These are phyloP conservation scores for Melanophora roralis DNA, from an alignment of 2,888 invertebrate species.

Conservation along the genomic window DNA sequence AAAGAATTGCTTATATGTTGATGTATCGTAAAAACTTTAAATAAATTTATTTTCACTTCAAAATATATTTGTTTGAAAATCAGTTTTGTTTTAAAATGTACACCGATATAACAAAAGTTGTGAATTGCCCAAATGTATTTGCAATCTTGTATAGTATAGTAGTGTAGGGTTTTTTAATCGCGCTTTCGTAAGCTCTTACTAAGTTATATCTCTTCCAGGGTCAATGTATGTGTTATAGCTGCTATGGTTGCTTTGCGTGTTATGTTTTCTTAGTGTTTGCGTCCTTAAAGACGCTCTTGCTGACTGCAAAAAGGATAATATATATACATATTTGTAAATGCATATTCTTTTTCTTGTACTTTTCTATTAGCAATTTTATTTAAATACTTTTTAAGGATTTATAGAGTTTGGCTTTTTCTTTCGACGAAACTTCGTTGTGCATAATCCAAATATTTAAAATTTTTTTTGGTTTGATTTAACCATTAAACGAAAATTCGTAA, in stretches of 20 bases:
- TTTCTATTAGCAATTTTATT: constrained; percentile 19
- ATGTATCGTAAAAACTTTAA: too few species aligned
- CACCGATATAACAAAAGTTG: too few species aligned
- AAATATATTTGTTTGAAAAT: too few species aligned
- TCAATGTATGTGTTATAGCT: not conserved
- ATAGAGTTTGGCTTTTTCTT: not conserved
- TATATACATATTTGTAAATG: too few species aligned
- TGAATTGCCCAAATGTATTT: too few species aligned
- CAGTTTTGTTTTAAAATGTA: too few species aligned
- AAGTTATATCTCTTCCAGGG: not conserved
- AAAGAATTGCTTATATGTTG: too few species aligned
- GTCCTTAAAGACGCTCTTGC: constrained; percentile 30
- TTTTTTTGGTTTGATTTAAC: constrained; percentile 16
- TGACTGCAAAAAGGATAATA: too few species aligned
- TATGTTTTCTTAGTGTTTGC: not conserved
- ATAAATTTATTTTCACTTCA: too few species aligned
- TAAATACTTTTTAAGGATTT: constrained; percentile 47
- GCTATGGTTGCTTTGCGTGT: not conserved
- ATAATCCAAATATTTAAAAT: constrained; percentile 39
- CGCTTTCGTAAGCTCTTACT: too few species aligned
- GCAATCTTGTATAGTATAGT: too few species aligned
- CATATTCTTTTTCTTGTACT: constrained; percentile 1
- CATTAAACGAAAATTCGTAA: not conserved
- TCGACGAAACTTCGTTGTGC: not conserved
- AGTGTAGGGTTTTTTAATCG: too few species aligned